A percentile compares a stretch with the other conserved stretches of the same genome.
These are phyloP conservation scores for Phoenicopterus ruber DNA, from an alignment of 2,113 vertebrate genomes.

Conservation along the genomic window DNA sequence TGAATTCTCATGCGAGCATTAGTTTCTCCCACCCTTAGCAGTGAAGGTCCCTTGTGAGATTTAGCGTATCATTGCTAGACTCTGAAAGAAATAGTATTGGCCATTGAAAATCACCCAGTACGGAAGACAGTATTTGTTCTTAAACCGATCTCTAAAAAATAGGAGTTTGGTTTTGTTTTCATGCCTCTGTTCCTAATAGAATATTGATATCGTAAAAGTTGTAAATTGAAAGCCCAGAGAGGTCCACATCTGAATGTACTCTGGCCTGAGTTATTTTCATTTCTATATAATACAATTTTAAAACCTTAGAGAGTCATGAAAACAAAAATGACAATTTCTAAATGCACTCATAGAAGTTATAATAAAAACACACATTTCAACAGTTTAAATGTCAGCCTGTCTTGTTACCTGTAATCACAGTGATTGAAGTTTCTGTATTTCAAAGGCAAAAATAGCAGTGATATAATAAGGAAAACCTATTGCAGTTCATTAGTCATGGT, in stretches of 20 bases:
- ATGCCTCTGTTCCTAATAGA: background rate
- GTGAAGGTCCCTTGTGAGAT: background rate
- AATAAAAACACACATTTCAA: conserved; percentile 50
- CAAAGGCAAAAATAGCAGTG: conserved; percentile 59
- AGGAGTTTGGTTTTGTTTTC: background rate
- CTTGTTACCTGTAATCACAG: conserved; percentile 60
- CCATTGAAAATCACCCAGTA: background rate
- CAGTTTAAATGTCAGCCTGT: conserved; percentile 56
- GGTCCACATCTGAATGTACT: background rate
- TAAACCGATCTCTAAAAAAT: background rate
- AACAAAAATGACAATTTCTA: conserved; percentile 41
- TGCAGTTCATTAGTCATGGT: conserved; percentile 41
- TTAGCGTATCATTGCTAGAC: background rate
- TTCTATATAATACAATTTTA: conserved; percentile 23
- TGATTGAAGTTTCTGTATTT: conserved; percentile 58
- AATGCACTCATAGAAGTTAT: conserved; percentile 34
- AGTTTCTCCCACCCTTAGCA: background rate
- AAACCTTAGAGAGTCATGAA: conserved; percentile 41
- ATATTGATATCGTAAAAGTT: background rate
- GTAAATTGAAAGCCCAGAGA: background rate
- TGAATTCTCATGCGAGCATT: background rate
- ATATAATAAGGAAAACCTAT: conserved; percentile 24
- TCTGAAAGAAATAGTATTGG: background rate
- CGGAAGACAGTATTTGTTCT: background rate
- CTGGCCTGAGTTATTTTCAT: background rate